These are phyloP conservation scores for Octodonta nipae DNA, from an alignment of 2,888 invertebrate genomes.

Conservation along the genomic window DNA sequence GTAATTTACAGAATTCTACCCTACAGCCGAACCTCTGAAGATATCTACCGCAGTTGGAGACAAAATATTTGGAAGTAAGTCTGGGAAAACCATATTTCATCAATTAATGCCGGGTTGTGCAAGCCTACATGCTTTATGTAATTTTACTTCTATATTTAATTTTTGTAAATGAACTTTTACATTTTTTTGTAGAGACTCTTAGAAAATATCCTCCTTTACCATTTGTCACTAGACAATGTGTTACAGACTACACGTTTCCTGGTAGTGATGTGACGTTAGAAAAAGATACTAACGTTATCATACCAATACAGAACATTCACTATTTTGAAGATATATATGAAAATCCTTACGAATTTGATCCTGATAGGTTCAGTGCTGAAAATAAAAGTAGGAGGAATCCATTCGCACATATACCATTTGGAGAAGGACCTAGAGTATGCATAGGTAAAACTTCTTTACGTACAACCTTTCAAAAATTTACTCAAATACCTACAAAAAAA, in stretches of 20 bases:
- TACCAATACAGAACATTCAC: constrained; percentile 13
- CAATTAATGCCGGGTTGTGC: too few relatives aligned
- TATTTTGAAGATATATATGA: constrained; percentile 13
- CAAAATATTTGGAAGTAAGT: too few relatives aligned
- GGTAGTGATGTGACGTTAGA: constrained; percentile 11
- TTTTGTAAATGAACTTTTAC: background rate
- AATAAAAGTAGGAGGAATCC: constrained; percentile 10
- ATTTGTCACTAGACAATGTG: constrained; percentile 12
- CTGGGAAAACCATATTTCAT: too few relatives aligned
- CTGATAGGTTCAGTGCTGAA: constrained; percentile 15
- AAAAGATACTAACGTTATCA: constrained; percentile 11
- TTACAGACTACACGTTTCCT: constrained; percentile 14
- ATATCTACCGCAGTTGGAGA: too few relatives aligned
- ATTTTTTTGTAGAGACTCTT: constrained; percentile 13
- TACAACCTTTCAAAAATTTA: too few relatives aligned
- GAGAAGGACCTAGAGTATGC: constrained; percentile 15
- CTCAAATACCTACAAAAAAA: too few relatives aligned
- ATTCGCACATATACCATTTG: constrained; percentile 15
- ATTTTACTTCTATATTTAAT: too few relatives aligned
- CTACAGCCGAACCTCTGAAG: too few relatives aligned
- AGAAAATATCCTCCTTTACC: constrained; percentile 14
- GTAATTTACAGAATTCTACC: too few relatives aligned
- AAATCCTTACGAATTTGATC: constrained; percentile 14
- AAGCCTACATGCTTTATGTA: too few relatives aligned
- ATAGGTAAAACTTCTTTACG: too few relatives aligned